phyloP scores from a whole-genome alignment of 2,113 vertebrate species.

The Myrmophylax atrothorax region DNA sequence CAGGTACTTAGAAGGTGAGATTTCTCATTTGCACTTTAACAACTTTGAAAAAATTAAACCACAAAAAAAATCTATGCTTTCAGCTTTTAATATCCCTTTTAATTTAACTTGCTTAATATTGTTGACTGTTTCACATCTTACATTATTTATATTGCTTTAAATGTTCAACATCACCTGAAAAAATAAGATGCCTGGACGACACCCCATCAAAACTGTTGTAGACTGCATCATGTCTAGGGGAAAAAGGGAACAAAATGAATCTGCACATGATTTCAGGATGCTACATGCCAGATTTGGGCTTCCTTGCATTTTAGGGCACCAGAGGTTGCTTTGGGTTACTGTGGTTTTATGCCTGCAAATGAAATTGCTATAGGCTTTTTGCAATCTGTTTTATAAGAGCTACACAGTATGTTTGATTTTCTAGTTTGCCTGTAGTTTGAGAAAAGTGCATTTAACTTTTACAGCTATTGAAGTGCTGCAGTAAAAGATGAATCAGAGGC shows the following conservation, averaged over 20 bases:
- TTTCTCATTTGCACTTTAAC: background rate
- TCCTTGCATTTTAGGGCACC: background rate
- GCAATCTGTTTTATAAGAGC: background rate
- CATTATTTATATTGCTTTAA: background rate
- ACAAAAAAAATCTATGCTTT: background rate
- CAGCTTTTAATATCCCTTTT: background rate
- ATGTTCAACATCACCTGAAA: background rate
- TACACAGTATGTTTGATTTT: background rate
- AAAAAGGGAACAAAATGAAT: background rate
- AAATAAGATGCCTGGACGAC: background rate
- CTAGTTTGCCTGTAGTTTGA: background rate
- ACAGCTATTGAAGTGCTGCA: background rate
- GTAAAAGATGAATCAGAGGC: background rate
- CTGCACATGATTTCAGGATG: background rate
- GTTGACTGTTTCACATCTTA: background rate
- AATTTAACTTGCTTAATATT: background rate
- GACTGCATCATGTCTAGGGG: background rate
- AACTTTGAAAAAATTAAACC: background rate
- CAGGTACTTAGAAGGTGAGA: background rate
- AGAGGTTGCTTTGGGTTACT: background rate
- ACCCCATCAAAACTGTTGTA: background rate
- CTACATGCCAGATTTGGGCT: background rate
- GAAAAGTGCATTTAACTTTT: background rate
- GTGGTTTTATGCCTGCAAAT: background rate
- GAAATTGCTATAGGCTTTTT: background rate